Evolutionary conservation across 2,888 invertebrate species (phyloP).

Genomic region (Spatulosminthurus flaviceps): DNA sequence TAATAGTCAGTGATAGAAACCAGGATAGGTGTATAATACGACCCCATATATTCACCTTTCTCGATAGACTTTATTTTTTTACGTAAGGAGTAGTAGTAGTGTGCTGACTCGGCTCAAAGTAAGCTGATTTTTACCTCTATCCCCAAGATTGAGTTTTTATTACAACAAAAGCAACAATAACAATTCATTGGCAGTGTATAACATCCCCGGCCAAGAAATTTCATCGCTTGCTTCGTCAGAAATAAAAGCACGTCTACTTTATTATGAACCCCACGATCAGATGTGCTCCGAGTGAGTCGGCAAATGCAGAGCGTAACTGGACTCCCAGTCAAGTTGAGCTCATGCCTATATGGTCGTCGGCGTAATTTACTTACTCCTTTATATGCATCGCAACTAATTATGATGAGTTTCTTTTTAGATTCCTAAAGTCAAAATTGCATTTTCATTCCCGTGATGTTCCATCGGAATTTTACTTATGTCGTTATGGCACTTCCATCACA

Average conservation of each 20-base stretch:
- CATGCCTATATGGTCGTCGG: not conserved
- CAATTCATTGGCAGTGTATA: conserved; percentile 27
- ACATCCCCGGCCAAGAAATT: conserved; percentile 30
- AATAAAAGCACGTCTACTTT: conserved; percentile 4
- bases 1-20: not conserved
- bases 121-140: conserved; percentile 13
- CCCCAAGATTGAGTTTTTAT: conserved; percentile 39
- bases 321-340: conserved; percentile 19
- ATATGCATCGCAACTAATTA: conserved; percentile 28
- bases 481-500: not conserved
- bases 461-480: not conserved
- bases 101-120: not conserved
- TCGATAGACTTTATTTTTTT: not conserved
- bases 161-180: conserved; percentile 28
- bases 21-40: not conserved
- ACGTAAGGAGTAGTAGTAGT: not conserved
- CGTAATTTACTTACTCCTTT: conserved; percentile 21
- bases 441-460: conserved; percentile 24
- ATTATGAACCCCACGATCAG: conserved; percentile 1
- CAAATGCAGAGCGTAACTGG: conserved; percentile 12
- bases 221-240: conserved; percentile 21
- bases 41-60: not conserved
- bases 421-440: conserved; percentile 35
- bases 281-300: conserved; percentile 18
- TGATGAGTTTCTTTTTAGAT: conserved; percentile 32